Evolutionary conservation across 2,113 vertebrate genomes (phyloP), one percentile per base, ranked within the genome.

Genomic region (Phaetusa simplex): DNA sequence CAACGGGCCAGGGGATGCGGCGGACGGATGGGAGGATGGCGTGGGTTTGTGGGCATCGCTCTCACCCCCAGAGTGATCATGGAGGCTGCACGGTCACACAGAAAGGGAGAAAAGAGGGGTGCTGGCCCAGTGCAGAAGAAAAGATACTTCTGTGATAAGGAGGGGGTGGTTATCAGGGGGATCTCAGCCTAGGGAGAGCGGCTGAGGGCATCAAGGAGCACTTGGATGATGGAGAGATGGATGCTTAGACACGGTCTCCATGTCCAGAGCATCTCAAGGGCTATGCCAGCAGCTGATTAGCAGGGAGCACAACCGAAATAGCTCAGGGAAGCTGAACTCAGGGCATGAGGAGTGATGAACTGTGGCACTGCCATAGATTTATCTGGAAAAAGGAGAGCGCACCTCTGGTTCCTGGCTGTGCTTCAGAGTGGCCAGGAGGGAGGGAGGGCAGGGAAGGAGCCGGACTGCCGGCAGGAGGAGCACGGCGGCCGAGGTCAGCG

Each of bases 51-150:
- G 50, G 67, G 77, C 58, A 43, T 5, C 0, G 4, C 49, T 77
- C 19, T 83, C 0, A 0, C 16, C 30, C 72, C 77, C 0, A 0
- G 36, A 27, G 59, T 0, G 1, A 42, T 70, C 22, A 0, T 0
- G 1, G 49, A 69, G 70, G 19, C 59, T 38, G 34, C 3, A 2
- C 1, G 6, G 55, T 32, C 6, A 6, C 30, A 30, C 17, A 52
- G 6, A 12, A 24, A 55, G 26, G 62, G 23, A 27, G 38, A 13
- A 70, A 49, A 70, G 3, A 47, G 14, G 18, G 29, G n/a, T 71
- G 85, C 14, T 27, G 38, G 49, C 12, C 19, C 2, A 0, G 29
- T 3, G 56, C 20, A 56, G 61, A 43, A 13, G 43, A 16, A 22
- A 65, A 78, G 36, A 29, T 30, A 8, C 8, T 70, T 45, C n/a